Evolutionary conservation across 1,140 invertebrate species (phyloP), one percentile per base, ranked within the genome.

Genomic region (Formica exsecta): DNA sequence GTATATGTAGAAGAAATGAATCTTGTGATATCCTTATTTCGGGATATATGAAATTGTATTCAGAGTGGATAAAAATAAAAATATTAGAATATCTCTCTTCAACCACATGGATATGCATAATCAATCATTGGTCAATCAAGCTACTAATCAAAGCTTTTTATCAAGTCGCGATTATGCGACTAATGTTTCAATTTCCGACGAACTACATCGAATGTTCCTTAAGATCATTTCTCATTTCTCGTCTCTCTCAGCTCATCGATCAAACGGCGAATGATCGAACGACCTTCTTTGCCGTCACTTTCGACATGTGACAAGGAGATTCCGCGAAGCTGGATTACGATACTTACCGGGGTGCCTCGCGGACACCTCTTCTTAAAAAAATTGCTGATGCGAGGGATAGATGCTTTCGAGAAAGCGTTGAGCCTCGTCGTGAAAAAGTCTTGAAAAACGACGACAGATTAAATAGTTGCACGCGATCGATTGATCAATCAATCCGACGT

Each of bases 181-280:
- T 36, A 22, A 51, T 11, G 38, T 44, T 22, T 16, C n/a, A 57
- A 77, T 65, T 48, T 32, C 6, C 29, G 41, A 36, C 6, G 54
- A 61, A 8, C n/a, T 19, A 19, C 29, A 22, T 51, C 66, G 65
- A 38, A 38, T n/a, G 36, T 62, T 22, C 38, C 41, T 65, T n/a
- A 41, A 29, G 38, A 74, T 66, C 81, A 61, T 85, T 65, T 66
- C 44, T 85, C 22, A 25, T 77, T 77, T 59, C 57, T 85, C 73
- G 22, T 86, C 75, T 66, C 73, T 79, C 54, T 80, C 61, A 64
- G 22, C 73, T 85, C 74, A 22, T 85, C 44, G 79, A 83, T 73
- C 79, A 77, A 51, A 65, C 9, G 22, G 44, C 61, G 13, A 65
- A 66, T 54, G 62, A 85, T 85, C 41, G 73, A 77, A 57, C 29